A percentile compares a stretch with the other conserved stretches of the same genome.
Conservation (phyloP, 1,140 invertebrate genomes). For the Tribolium castaneum region DNA sequence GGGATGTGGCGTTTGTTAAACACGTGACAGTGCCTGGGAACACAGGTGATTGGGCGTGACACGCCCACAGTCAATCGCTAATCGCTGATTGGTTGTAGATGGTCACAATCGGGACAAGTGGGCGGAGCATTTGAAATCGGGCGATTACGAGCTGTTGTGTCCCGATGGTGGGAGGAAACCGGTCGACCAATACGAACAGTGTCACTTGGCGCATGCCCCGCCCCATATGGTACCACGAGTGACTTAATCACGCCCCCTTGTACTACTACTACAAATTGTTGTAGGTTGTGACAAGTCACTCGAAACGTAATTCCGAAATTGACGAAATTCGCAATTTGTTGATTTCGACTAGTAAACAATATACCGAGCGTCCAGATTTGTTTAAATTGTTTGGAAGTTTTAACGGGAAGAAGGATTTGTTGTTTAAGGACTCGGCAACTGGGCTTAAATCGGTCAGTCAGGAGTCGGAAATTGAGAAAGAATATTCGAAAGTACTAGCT, state of each 20-base stretch:
- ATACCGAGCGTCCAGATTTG: constrained; percentile 64
- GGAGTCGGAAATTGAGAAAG: constrained; percentile 49
- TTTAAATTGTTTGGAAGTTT: constrained; percentile 68
- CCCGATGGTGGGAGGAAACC: constrained; percentile 69
- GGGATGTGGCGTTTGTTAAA: constrained; percentile 74
- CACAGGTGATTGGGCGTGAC: constrained; percentile 54
- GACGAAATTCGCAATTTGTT: constrained; percentile 68
- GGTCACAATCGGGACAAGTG: constrained; percentile 70
- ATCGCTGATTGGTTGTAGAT: constrained; percentile 62
- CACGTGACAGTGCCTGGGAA: constrained; percentile 71
- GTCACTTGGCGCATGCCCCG: constrained; percentile 74
- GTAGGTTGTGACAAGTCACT: constrained; percentile 65
- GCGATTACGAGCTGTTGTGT: constrained; percentile 77
- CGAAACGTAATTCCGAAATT: constrained; percentile 62
- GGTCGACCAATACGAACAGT: constrained; percentile 68
- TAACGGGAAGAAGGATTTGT: constrained; percentile 64
- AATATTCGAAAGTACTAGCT: constrained; percentile 50
- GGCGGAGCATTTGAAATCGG: constrained; percentile 66
- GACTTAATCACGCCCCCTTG: no score
- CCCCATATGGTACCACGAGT: constrained; percentile 63
- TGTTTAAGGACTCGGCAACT: constrained; percentile 66
- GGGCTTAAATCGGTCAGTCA: constrained; percentile 50
- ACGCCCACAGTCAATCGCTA: neutral
- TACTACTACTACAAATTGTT: constrained; percentile 34
- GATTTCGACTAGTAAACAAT: constrained; percentile 62